phyloP scores from a whole-genome alignment of 2,113 vertebrate species.

The Anoplopoma fimbria region DNA sequence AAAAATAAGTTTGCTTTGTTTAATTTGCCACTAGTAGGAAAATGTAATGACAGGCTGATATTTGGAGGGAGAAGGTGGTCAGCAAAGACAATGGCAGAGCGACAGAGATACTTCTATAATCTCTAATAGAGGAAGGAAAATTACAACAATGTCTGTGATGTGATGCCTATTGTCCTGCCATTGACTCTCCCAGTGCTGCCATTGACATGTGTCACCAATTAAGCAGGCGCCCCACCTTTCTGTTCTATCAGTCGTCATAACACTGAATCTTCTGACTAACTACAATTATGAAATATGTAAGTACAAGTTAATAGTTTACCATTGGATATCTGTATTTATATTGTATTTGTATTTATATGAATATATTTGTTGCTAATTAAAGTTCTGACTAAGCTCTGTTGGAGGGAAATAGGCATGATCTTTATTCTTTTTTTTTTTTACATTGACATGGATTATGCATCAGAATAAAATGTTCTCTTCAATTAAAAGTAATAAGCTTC shows the following conservation, averaged over 20 bases:
- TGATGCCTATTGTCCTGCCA: constrained; percentile 22
- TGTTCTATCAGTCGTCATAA: not conserved
- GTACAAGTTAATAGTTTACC: not conserved
- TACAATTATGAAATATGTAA: not conserved
- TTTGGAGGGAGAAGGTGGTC: not conserved
- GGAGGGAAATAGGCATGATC: not conserved
- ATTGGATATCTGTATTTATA: not conserved
- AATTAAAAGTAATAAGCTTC: not conserved
- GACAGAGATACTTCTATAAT: not conserved
- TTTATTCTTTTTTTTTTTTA: not conserved
- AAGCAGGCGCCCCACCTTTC: constrained; percentile 30
- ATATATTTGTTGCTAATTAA: not conserved
- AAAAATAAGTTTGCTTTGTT: not conserved
- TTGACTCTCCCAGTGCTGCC: constrained; percentile 6
- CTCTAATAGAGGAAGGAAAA: not conserved
- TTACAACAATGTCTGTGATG: not conserved
- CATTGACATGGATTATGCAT: not conserved
- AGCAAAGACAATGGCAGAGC: not conserved
- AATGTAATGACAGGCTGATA: not conserved
- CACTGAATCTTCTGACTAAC: fast-evolving
- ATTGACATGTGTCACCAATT: constrained; percentile 28
- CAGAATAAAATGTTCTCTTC: not conserved
- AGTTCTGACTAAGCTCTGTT: no score
- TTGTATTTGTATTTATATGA: not conserved
- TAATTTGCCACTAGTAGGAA: not conserved